These are phyloP conservation scores for Rhingia rostrata DNA, from an alignment of 2,888 invertebrate species.

Conservation along the genomic window DNA sequence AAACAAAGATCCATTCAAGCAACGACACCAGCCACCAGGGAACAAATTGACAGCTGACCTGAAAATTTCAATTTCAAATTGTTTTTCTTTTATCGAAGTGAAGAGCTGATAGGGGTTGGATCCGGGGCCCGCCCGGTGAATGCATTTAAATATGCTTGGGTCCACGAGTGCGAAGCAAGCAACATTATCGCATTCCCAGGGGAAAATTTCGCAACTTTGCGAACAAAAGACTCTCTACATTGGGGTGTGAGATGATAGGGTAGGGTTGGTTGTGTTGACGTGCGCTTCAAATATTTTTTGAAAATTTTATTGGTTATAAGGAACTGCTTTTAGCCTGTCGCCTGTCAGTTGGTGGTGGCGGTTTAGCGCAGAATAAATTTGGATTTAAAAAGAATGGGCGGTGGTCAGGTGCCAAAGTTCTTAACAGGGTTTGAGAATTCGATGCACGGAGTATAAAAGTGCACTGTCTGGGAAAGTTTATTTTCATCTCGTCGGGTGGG, in stretches of 20 bases:
- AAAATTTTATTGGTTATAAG: slow-evolving; percentile 32
- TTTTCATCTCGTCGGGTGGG: background rate
- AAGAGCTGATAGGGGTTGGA: background rate
- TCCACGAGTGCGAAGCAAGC: background rate
- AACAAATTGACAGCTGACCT: slow-evolving; percentile 54
- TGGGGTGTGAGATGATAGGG: background rate
- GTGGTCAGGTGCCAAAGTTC: background rate
- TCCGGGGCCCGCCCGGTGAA: background rate
- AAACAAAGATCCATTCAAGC: background rate
- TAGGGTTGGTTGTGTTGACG: slow-evolving; percentile 14
- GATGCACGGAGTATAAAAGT: background rate
- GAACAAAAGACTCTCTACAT: slow-evolving; percentile 6
- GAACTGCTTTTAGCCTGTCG: slow-evolving; percentile 11
- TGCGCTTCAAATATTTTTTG: slow-evolving; percentile 40
- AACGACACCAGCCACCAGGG: slow-evolving; percentile 34
- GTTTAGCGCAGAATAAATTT: slow-evolving; percentile 8
- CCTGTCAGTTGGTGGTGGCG: background rate
- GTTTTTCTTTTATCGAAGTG: slow-evolving; percentile 10
- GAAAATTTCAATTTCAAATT: slow-evolving; percentile 53
- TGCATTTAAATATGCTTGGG: slow-evolving; percentile 12
- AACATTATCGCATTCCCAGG: slow-evolving; percentile 20
- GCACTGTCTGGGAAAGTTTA: background rate
- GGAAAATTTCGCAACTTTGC: slow-evolving; percentile 31
- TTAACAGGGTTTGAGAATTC: background rate
- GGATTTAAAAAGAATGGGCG: slow-evolving; percentile 6